Evolutionary conservation across 2,797 vertebrate genomes (phyloP).

Genomic region (Podarcis lilfordi): DNA sequence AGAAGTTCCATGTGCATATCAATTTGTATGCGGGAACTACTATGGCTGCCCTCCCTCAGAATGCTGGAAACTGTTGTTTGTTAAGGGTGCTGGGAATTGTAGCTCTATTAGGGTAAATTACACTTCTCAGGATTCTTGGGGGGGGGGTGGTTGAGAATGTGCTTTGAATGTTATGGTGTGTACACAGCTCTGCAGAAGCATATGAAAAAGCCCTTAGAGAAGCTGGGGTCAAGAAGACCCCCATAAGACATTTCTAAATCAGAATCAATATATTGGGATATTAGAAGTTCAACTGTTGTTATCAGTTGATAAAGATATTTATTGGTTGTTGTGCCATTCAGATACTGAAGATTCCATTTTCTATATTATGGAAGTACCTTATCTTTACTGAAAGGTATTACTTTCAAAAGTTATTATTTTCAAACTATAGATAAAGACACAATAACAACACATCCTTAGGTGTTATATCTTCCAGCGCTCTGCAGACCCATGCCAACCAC

Average conservation of each 20-base stretch:
- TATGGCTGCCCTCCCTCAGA: neutral
- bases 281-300: slow-evolving; percentile 26
- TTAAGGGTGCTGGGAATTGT: too few species aligned
- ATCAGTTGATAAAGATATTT: slow-evolving; percentile 56
- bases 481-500: neutral
- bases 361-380: slow-evolving; percentile 18
- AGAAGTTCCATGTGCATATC: neutral
- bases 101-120: too few species aligned
- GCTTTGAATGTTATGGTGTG: too few species aligned
- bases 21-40: neutral
- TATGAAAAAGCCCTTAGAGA: slow-evolving; percentile 10
- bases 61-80: too few species aligned
- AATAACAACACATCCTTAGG: neutral
- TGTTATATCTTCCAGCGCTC: neutral
- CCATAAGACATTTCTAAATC: neutral
- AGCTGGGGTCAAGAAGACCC: slow-evolving; percentile 1
- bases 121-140: too few species aligned
- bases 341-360: slow-evolving; percentile 40
- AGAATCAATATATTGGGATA: neutral
- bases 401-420: slow-evolving; percentile 36
- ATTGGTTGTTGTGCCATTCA: neutral
- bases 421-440: neutral
- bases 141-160: too few species aligned
- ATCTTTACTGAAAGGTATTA: slow-evolving; percentile 1
- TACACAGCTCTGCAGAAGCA: neutral